Percentiles rank a stretch among this genome's conserved stretches.
Evolutionary conservation across 2,113 vertebrate genomes (phyloP).

Genomic region (Ceyx melanurus): DNA sequence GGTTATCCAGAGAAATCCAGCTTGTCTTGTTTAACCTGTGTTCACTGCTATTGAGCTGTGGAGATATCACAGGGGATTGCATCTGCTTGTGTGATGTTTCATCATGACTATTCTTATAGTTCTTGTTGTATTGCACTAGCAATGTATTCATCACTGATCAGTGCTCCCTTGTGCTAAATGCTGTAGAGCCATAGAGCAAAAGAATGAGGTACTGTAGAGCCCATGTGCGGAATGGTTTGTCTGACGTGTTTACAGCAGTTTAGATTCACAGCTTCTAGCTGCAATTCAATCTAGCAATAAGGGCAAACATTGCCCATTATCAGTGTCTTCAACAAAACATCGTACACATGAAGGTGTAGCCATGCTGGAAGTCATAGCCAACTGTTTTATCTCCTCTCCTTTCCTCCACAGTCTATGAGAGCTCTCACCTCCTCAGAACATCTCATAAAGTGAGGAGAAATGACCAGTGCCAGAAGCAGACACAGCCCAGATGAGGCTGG

Average conservation of each 20-base stretch:
- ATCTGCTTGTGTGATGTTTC: background rate
- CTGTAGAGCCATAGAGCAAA: background rate
- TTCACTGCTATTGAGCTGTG: fast-evolving
- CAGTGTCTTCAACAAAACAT: background rate
- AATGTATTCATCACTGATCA: background rate
- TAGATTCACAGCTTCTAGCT: background rate
- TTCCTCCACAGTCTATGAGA: background rate
- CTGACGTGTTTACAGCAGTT: background rate
- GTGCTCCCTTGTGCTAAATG: background rate
- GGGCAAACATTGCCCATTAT: background rate
- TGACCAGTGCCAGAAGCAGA: background rate
- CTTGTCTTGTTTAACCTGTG: background rate
- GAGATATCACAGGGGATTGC: background rate
- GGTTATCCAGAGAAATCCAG: background rate
- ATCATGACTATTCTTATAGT: fast-evolving
- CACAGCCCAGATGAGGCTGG: background rate
- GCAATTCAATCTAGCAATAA: background rate
- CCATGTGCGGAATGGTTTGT: background rate
- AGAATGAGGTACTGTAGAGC: background rate
- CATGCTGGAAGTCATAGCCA: background rate
- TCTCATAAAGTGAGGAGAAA: background rate
- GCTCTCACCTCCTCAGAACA: background rate
- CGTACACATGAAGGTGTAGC: background rate
- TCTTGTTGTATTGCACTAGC: background rate
- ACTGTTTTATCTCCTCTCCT: background rate